Conservation (phyloP, 2,113 vertebrate genomes). For the Ageneiosus marmoratus region DNA sequence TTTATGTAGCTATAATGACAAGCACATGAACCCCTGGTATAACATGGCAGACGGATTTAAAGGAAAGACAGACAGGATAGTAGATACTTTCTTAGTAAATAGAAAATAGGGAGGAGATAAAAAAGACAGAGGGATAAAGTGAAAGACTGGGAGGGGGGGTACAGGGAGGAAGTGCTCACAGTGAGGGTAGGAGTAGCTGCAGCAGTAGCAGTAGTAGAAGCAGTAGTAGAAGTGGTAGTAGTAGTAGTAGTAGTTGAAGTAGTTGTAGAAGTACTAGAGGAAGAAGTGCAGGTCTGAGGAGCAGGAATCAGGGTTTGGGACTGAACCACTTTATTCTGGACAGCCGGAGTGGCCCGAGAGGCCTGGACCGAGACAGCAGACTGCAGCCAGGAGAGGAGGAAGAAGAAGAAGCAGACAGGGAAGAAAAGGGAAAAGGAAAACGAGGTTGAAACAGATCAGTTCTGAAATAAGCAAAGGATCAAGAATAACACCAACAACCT, state of each 20-base stretch:
- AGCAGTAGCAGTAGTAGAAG: no score
- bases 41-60: slow-evolving; percentile 32
- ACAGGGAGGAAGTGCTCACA: slow-evolving; percentile 61
- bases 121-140: slow-evolving; percentile 1
- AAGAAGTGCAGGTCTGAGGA: slow-evolving; percentile 69
- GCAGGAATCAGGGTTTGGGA: slow-evolving; percentile 64
- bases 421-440: background rate
- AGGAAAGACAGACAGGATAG: slow-evolving; percentile 30
- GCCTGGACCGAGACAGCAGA: slow-evolving; percentile 71
- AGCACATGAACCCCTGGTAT: background rate
- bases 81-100: background rate
- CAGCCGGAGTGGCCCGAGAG: slow-evolving; percentile 68
- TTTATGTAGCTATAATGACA: background rate
- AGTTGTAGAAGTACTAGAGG: slow-evolving; percentile 61
- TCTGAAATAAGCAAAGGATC: background rate
- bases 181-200: slow-evolving; percentile 59
- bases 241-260: slow-evolving; percentile 63
- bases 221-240: slow-evolving; percentile 56
- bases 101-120: background rate
- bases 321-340: slow-evolving; percentile 76
- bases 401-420: slow-evolving; percentile 14
- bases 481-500: background rate
- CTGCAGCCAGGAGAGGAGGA: slow-evolving; percentile 63
- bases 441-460: background rate
- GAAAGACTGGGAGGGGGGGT: background rate